A percentile compares a stretch with the other conserved stretches of the same genome.
Conservation (phyloP, 2,888 invertebrate genomes). For the Hoplodrina ambigua region DNA sequence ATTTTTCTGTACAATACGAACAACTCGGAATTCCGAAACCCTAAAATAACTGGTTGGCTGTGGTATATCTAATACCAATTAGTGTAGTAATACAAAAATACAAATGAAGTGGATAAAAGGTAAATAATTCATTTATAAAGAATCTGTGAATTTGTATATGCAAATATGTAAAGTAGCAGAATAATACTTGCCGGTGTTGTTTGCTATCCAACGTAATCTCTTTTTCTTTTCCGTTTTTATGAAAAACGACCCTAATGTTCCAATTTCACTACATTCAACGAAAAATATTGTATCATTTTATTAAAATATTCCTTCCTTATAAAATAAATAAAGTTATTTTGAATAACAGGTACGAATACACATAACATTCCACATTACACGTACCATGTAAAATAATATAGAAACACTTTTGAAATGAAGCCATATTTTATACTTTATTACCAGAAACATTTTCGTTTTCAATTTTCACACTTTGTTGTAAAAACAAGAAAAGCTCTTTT, state of each 20-base stretch:
- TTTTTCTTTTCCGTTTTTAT: background rate
- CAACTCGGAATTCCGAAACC: background rate
- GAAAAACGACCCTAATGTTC: background rate
- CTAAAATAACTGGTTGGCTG: no score
- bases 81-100: no score
- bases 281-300: background rate
- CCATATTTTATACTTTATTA: slow-evolving; percentile 45
- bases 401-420: slow-evolving; percentile 31
- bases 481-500: slow-evolving; percentile 28
- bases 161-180: background rate
- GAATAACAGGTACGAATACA: background rate
- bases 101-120: no score
- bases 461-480: slow-evolving; percentile 16
- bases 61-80: no score
- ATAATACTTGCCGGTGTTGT: background rate
- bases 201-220: background rate
- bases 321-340: background rate
- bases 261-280: slow-evolving; percentile 4
- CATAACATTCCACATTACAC: slow-evolving; percentile 8
- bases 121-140: no score
- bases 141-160: no score
- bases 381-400: slow-evolving; percentile 14
- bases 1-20: background rate
- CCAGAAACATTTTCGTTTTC: slow-evolving; percentile 26
- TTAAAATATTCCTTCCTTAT: background rate